These are phyloP conservation scores for Coregonus ussuriensis DNA, from an alignment of 2,797 vertebrate genomes.

Conservation along the genomic window DNA sequence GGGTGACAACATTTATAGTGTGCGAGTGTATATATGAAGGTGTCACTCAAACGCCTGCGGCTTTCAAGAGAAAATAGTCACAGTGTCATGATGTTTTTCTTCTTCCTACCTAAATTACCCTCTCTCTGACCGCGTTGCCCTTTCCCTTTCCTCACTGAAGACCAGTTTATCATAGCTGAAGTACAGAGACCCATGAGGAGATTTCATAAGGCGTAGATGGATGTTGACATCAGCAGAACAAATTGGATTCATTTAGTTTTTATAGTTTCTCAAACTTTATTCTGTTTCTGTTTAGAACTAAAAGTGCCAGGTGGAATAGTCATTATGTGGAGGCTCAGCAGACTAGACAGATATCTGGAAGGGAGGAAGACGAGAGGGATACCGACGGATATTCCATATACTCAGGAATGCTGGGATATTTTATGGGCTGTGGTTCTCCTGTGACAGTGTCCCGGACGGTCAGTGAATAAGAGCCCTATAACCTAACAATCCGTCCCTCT, in stretches of 20 bases:
- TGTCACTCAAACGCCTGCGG: constrained; percentile 45
- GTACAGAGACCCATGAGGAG: background rate
- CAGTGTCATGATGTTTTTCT: constrained; percentile 38
- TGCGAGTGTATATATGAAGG: constrained; percentile 18
- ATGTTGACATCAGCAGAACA: constrained; percentile 30
- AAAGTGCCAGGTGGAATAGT: constrained; percentile 61
- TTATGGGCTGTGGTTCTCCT: constrained; percentile 49
- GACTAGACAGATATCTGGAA: constrained; percentile 24
- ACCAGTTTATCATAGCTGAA: constrained; percentile 10
- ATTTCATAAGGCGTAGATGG: background rate
- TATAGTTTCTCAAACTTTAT: constrained; percentile 28
- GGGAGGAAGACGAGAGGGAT: constrained; percentile 38
- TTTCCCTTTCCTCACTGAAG: constrained; percentile 9
- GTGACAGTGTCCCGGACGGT: constrained; percentile 32
- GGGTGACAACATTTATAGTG: constrained; percentile 14
- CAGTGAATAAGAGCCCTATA: background rate
- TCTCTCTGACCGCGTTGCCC: constrained; percentile 5
- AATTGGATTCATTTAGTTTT: constrained; percentile 47
- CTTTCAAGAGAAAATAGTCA: constrained; percentile 38
- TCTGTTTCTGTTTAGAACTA: constrained; percentile 37
- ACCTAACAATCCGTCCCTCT: too few species aligned
- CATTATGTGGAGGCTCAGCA: constrained; percentile 46
- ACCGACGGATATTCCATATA: constrained; percentile 42
- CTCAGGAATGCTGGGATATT: constrained; percentile 45
- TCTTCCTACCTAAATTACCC: constrained; percentile 22